phyloP scores from a whole-genome alignment of 2,888 invertebrate genomes.

The Argynnis bischoffii region DNA sequence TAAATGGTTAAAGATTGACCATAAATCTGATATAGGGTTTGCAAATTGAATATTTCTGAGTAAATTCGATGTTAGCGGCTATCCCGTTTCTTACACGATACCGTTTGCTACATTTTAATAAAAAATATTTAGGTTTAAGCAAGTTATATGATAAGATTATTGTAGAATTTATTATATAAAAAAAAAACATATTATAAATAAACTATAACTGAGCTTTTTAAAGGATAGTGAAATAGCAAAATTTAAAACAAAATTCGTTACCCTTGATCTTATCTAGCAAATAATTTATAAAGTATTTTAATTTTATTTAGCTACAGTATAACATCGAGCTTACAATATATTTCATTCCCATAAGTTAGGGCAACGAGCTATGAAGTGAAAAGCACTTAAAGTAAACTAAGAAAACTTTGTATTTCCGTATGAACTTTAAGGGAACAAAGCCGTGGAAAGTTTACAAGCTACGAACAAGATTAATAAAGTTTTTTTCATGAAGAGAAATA shows the following conservation, averaged over 20 bases:
- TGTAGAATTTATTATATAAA: too few relatives aligned
- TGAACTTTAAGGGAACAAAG: constrained; percentile 1
- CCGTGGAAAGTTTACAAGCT: constrained; percentile 4
- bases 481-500: background rate
- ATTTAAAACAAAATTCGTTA: too few relatives aligned
- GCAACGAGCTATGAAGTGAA: background rate
- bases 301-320: too few relatives aligned
- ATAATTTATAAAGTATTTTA: too few relatives aligned
- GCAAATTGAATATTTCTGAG: constrained; percentile 34
- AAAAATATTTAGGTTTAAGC: background rate
- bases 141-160: too few relatives aligned
- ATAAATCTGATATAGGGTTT: constrained; percentile 36
- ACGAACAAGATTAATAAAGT: background rate
- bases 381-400: constrained; percentile 9
- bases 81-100: background rate
- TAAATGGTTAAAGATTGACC: constrained; percentile 32
- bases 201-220: too few relatives aligned
- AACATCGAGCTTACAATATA: too few relatives aligned
- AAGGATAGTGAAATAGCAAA: too few relatives aligned
- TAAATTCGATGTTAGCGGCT: constrained; percentile 28
- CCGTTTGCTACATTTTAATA: background rate
- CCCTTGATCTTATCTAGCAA: too few relatives aligned
- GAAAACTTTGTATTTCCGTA: background rate
- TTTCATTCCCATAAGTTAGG: background rate
- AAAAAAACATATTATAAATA: too few relatives aligned